Percentiles rank a stretch among this genome's conserved stretches.
phyloP scores from a whole-genome alignment of 2,888 invertebrate genomes.

The Sipha maydis region DNA sequence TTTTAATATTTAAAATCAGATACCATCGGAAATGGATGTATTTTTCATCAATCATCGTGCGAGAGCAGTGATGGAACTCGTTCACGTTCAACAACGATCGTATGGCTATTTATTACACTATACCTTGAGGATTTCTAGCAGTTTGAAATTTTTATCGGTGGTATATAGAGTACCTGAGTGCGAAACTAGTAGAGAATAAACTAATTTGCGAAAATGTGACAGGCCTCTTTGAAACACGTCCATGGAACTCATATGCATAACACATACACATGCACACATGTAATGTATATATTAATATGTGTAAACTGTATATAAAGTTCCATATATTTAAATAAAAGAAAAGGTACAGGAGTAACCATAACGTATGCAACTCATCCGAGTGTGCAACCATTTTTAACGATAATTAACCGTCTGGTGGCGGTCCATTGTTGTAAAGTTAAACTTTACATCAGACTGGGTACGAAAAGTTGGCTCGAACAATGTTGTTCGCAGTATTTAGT shows the following conservation, averaged over 20 bases:
- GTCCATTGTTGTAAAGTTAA: constrained; percentile 36
- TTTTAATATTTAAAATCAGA: neutral
- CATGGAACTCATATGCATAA: neutral
- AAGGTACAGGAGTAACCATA: neutral
- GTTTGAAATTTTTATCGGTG: neutral
- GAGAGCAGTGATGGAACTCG: neutral
- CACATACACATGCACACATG: neutral
- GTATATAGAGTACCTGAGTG: neutral
- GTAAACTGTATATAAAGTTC: neutral
- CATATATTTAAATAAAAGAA: neutral
- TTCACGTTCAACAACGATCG: neutral
- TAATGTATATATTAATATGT: neutral
- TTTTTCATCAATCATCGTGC: neutral
- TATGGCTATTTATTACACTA: neutral
- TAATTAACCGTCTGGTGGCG: constrained; percentile 26
- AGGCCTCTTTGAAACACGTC: neutral
- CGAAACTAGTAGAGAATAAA: neutral
- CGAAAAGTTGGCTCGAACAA: constrained; percentile 39
- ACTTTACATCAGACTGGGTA: constrained; percentile 14
- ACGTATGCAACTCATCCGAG: neutral
- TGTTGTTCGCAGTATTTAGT: neutral
- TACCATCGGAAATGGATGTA: neutral
- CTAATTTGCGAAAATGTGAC: neutral
- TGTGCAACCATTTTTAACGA: constrained; percentile 16
- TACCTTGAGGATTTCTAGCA: neutral